Percentiles rank a stretch among this genome's conserved stretches.
phyloP scores from a whole-genome alignment of 2,797 vertebrate species.

The Clarias pachynema region DNA sequence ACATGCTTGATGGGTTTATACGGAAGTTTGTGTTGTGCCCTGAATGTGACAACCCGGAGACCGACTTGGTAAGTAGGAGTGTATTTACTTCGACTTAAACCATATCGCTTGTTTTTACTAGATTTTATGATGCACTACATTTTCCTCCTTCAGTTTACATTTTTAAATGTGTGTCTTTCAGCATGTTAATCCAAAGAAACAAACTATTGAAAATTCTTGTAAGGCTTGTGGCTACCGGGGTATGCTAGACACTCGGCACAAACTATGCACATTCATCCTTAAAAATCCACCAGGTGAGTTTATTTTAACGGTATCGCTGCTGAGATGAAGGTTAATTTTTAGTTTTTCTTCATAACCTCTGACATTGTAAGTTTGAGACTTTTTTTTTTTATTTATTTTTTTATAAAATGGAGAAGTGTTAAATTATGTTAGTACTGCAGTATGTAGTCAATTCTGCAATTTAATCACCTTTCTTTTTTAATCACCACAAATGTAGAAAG shows the following conservation, averaged over 20 bases:
- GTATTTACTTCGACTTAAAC: neutral
- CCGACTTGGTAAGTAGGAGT: constrained; percentile 87
- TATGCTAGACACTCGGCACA: constrained; percentile 99
- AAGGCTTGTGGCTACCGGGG: constrained; percentile 98
- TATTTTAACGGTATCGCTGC: neutral
- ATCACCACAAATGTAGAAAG: constrained; percentile 75
- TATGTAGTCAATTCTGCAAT: neutral
- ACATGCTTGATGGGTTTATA: constrained; percentile 99
- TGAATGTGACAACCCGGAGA: constrained; percentile 99
- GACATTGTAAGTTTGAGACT: neutral
- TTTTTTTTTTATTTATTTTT: neutral
- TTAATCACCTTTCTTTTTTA: neutral
- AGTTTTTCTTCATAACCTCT: neutral
- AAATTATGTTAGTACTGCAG: neutral
- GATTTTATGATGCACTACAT: neutral
- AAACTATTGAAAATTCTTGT: constrained; percentile 98
- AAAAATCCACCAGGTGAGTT: constrained; percentile 99
- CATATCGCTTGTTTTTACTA: too few relatives aligned
- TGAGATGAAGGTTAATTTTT: neutral
- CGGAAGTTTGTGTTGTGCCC: constrained; percentile 99
- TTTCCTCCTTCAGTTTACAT: neutral
- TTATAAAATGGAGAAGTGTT: neutral
- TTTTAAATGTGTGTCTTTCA: constrained; percentile 57
- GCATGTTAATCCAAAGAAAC: constrained; percentile 99
- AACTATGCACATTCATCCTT: constrained; percentile 99